phyloP scores from a whole-genome alignment of 2,888 invertebrate species.

The Apodemia zela region DNA sequence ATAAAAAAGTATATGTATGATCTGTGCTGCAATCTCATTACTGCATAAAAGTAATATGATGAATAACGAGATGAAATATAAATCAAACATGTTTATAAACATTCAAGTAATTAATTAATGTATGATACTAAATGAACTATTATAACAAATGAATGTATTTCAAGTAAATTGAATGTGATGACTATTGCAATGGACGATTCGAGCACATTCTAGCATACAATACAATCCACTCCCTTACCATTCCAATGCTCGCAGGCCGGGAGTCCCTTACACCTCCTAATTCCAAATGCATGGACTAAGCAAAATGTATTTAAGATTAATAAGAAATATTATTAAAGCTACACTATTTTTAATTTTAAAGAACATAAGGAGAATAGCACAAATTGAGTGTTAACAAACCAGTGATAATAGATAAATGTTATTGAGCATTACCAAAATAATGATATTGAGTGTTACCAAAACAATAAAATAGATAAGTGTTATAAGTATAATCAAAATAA shows the following conservation, averaged over 20 bases:
- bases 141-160: neutral
- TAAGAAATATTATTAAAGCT: neutral
- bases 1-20: no score
- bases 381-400: neutral
- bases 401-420: neutral
- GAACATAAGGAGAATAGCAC: neutral
- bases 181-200: neutral
- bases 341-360: neutral
- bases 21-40: no score
- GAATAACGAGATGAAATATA: no score
- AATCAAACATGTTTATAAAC: no score
- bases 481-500: no score
- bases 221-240: slow-evolving; percentile 20
- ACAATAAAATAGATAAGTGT: no score
- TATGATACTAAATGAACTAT: neutral
- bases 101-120: no score
- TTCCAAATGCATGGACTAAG: slow-evolving; percentile 53
- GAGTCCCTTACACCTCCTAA: slow-evolving; percentile 54
- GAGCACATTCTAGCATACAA: neutral
- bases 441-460: no score
- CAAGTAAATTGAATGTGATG: neutral
- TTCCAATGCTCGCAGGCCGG: slow-evolving; percentile 58
- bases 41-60: no score
- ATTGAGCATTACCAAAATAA: no score
- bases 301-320: slow-evolving; percentile 24